A percentile compares a stretch with the other conserved stretches of the same genome.
Conservation (phyloP, 2,113 vertebrate species). For the Tyrannus savana region DNA sequence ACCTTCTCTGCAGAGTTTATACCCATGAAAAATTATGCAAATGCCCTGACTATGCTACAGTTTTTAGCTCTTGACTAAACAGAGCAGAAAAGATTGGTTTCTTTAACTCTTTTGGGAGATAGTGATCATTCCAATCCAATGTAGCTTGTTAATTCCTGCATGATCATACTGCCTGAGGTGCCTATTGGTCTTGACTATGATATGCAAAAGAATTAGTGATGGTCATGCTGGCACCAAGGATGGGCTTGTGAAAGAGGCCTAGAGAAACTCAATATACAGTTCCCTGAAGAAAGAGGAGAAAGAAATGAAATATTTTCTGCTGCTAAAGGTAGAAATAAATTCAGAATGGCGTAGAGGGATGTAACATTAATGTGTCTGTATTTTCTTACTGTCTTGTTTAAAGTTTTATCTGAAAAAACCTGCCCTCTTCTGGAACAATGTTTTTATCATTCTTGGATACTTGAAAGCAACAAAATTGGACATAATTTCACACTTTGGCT, state of each 20-base stretch:
- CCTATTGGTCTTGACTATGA: background rate
- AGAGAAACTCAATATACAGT: background rate
- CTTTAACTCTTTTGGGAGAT: background rate
- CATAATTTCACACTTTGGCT: constrained; percentile 1
- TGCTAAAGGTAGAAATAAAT: background rate
- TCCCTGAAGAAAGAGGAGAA: background rate
- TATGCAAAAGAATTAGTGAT: background rate
- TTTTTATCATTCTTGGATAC: background rate
- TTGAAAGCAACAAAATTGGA: background rate
- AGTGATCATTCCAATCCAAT: background rate
- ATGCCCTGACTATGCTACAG: background rate
- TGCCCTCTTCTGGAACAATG: background rate
- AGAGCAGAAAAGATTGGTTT: background rate
- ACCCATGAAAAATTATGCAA: background rate
- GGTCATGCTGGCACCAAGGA: background rate
- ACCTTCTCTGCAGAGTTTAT: background rate
- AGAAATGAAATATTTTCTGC: background rate
- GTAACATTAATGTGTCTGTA: background rate
- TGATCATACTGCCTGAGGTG: background rate
- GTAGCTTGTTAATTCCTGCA: background rate
- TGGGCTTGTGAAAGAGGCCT: background rate
- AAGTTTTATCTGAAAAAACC: background rate
- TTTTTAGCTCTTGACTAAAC: background rate
- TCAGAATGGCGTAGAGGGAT: background rate
- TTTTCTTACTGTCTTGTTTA: background rate